phyloP scores from a whole-genome alignment of 2,797 vertebrate genomes.

The Agapornis canus region DNA sequence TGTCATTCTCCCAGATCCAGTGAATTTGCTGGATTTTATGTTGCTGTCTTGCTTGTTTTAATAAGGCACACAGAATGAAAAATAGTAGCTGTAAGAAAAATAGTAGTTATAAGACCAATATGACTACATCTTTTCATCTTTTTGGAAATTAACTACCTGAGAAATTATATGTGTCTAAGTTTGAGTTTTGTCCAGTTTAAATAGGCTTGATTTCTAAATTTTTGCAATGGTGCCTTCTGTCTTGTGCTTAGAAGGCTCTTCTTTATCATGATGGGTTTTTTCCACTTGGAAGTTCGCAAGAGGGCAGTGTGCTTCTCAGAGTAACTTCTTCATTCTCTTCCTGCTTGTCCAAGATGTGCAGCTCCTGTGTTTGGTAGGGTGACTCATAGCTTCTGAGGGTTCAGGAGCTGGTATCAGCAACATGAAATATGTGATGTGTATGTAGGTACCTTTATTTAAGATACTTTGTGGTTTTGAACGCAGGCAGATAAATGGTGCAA shows the following conservation, averaged over 20 bases:
- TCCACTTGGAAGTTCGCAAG: background rate
- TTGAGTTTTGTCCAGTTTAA: background rate
- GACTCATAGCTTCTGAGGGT: background rate
- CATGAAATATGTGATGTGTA: background rate
- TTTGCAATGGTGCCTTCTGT: background rate
- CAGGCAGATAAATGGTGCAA: background rate
- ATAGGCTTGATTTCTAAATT: background rate
- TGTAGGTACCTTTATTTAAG: background rate
- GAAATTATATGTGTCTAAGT: background rate
- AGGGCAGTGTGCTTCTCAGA: background rate
- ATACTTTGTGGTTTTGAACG: background rate
- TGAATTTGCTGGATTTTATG: background rate
- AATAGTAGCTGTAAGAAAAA: background rate
- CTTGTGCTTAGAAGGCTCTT: background rate
- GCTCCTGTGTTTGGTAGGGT: background rate
- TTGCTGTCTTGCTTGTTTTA: background rate
- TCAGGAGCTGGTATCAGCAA: background rate
- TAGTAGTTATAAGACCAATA: background rate
- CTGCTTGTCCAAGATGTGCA: background rate
- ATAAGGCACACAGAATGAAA: background rate
- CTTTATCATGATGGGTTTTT: background rate
- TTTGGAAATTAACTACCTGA: background rate
- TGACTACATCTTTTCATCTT: background rate
- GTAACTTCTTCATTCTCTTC: background rate
- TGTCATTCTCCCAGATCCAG: background rate